Base-by-base conservation (phyloP, 2,797 vertebrate genomes). In the Pelochelys cantorii region DNA sequence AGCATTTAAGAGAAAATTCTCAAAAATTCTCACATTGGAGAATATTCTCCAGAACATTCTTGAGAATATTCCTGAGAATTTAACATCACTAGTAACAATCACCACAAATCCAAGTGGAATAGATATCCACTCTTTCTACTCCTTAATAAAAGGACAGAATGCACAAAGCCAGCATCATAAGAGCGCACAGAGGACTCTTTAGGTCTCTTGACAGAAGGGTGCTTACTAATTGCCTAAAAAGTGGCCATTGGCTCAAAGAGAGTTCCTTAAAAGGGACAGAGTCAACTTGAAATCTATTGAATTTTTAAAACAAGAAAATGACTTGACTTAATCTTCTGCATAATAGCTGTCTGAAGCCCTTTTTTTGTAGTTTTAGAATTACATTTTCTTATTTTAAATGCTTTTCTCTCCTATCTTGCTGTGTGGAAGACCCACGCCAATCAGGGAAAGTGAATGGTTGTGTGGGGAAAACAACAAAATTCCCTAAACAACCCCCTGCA, bases 351-450 rank as follows among this genome's bases (percentile, higher is more conserved):
- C n/a, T 34, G 17, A 68, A 34, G 9, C 65, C 18, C 18, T 37
- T 11, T 15, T 75, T 48, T 27, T 48, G 42, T 75, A 27, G 5
- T 75, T 75, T 75, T 75, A 75, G 25, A 75, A 48, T 4, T 23
- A 75, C 37, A 48, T 75, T 75, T 27, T 75, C 42, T 48, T 27
- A 48, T 48, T 75, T 75, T 25, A 25, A 14, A 75, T 75, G 42
- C 42, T 27, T 15, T 23, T 75, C 22, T 81, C 48, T 80, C 37
- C 57, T 53, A 88, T 0, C 0, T 25, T 68, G 1, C 31, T 77
- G 7, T 71, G n/a, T 85, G 82, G n/a, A 94, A 94, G 85, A 75
- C 2, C 9, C 22, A 75, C 48, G 89, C 56, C 89, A 89, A 78
- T 7, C 37, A 48, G 34, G 17, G 52, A 5, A 9, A 79, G 29